These are phyloP conservation scores for Mythimna vitellina DNA, from an alignment of 2,888 invertebrate genomes.

Conservation along the genomic window DNA sequence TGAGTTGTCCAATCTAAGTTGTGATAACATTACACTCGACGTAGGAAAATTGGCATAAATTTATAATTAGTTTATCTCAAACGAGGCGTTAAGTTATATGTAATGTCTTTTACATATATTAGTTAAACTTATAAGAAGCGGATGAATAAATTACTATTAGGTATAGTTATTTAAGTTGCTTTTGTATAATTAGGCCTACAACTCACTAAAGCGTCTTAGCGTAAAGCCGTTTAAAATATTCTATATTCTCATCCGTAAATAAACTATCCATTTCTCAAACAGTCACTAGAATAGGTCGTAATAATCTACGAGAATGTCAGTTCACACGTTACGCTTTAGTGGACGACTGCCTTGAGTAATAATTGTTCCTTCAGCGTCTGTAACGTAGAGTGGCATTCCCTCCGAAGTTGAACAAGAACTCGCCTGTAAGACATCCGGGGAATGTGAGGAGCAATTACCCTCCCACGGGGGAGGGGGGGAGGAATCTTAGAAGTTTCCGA, in stretches of 20 bases:
- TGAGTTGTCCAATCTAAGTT: slow-evolving; percentile 34
- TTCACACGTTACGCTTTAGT: slow-evolving; percentile 54
- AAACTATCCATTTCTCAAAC: slow-evolving; percentile 18
- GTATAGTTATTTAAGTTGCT: slow-evolving; percentile 6
- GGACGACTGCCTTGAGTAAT: slow-evolving; percentile 54
- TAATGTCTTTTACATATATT: slow-evolving; percentile 31
- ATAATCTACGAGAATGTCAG: slow-evolving; percentile 27
- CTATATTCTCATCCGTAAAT: background rate
- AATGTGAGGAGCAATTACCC: slow-evolving; percentile 80
- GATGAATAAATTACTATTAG: slow-evolving; percentile 17
- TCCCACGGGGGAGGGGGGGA: slow-evolving; percentile 63
- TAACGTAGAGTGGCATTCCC: slow-evolving; percentile 65
- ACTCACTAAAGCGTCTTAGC: slow-evolving; percentile 20
- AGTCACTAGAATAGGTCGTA: slow-evolving; percentile 9
- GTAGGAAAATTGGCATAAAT: slow-evolving; percentile 51
- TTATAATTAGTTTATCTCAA: slow-evolving; percentile 28
- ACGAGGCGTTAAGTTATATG: slow-evolving; percentile 34
- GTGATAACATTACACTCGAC: slow-evolving; percentile 21
- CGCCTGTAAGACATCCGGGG: slow-evolving; percentile 80
- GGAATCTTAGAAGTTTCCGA: slow-evolving; percentile 84
- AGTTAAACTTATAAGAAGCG: slow-evolving; percentile 42
- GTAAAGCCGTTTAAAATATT: slow-evolving; percentile 16
- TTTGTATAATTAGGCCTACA: slow-evolving; percentile 36
- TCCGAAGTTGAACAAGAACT: slow-evolving; percentile 72
- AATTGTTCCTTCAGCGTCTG: slow-evolving; percentile 56